Evolutionary conservation across 2,797 vertebrate genomes (phyloP).

Genomic region (Macropus fuliginosus): DNA sequence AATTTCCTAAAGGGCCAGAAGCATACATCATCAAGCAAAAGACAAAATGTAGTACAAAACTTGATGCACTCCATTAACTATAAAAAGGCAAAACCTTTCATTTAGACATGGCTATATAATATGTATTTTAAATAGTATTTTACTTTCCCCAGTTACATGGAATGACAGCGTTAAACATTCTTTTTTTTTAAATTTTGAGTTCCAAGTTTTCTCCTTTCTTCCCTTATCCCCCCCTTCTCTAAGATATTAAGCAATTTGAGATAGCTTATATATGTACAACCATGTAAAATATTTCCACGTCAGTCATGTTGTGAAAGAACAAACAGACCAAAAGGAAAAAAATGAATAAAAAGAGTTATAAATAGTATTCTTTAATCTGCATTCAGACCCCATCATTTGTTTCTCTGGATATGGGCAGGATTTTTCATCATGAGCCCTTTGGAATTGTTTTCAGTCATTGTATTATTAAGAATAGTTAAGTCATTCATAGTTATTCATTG

Average conservation of each 20-base stretch:
- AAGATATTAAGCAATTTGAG: not conserved
- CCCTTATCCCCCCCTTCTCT: not conserved
- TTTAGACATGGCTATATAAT: conserved; percentile 46
- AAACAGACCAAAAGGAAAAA: not conserved
- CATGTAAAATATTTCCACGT: not conserved
- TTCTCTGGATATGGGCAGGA: not conserved
- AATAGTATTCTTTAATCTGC: not conserved
- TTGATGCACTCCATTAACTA: conserved; percentile 35
- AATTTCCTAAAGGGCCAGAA: conserved; percentile 53
- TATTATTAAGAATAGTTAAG: not conserved
- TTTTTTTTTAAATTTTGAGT: not conserved
- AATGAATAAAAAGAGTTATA: not conserved
- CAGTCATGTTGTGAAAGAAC: not conserved
- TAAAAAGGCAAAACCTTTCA: conserved; percentile 48
- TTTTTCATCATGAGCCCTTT: not conserved
- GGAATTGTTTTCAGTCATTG: not conserved
- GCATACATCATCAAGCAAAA: conserved; percentile 10
- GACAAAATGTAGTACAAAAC: conserved; percentile 17
- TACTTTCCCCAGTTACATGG: conserved; percentile 47
- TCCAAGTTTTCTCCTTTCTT: not conserved
- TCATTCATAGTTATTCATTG: not conserved
- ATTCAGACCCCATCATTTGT: not conserved
- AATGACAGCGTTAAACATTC: not conserved
- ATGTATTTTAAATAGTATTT: conserved; percentile 56
- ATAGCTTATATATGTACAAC: not conserved